Conservation (phyloP, 2,888 invertebrate species). For the Ferdinandea cuprea region DNA sequence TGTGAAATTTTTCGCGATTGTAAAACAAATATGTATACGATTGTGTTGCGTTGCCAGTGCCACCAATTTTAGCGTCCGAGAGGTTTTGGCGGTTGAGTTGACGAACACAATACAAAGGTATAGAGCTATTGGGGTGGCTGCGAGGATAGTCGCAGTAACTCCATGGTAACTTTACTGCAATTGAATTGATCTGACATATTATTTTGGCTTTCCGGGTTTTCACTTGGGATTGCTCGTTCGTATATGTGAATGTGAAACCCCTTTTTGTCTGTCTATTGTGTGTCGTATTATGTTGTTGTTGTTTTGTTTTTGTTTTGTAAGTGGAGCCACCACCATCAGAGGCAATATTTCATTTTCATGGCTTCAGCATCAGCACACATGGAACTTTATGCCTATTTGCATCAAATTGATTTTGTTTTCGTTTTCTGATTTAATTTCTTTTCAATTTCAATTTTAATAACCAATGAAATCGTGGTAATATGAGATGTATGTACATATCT, state of each 20-base stretch:
- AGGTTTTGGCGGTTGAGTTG: too few species aligned
- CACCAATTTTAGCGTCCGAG: conserved; percentile 47
- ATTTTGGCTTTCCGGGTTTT: conserved; percentile 63
- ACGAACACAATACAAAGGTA: too few species aligned
- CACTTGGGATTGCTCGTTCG: conserved; percentile 61
- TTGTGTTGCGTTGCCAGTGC: conserved; percentile 37
- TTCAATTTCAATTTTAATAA: conserved; percentile 77
- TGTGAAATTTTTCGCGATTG: conserved; percentile 25
- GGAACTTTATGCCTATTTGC: conserved; percentile 76
- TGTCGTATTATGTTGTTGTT: not conserved
- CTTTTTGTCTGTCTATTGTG: conserved; percentile 42
- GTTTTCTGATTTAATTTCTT: conserved; percentile 77
- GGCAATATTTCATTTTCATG: conserved; percentile 61
- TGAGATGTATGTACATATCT: conserved; percentile 26
- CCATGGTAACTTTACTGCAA: conserved; percentile 53
- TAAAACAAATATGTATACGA: conserved; percentile 54
- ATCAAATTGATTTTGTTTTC: conserved; percentile 77
- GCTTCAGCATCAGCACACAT: conserved; percentile 52
- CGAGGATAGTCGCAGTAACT: conserved; percentile 20
- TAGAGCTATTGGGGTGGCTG: conserved; percentile 31
- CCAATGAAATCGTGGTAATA: conserved; percentile 35
- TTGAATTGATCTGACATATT: conserved; percentile 74
- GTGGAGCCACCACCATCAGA: conserved; percentile 12
- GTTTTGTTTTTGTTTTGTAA: conserved; percentile 6
- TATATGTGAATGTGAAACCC: conserved; percentile 27